phyloP scores from a whole-genome alignment of 2,113 vertebrate genomes.

The Urocolius indicus region DNA sequence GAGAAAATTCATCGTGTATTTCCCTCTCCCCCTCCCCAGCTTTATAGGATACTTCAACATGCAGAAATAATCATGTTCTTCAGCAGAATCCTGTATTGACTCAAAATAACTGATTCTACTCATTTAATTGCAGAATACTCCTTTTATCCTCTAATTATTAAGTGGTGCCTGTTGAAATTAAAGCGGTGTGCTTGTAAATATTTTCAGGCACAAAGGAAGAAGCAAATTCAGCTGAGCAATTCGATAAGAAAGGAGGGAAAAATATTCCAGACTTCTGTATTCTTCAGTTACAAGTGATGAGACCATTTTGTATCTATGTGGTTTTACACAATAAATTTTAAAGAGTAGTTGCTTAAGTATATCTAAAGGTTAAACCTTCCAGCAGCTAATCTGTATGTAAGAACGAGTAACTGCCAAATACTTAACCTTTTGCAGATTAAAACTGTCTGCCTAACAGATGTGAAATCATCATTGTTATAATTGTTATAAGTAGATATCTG shows the following conservation, averaged over 20 bases:
- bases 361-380: constrained; percentile 76
- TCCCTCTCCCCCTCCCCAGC: neutral
- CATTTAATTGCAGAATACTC: neutral
- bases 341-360: constrained; percentile 64
- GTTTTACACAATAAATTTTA: constrained; percentile 63
- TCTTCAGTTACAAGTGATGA: constrained; percentile 46
- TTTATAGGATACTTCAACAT: neutral
- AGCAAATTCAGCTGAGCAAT: constrained; percentile 43
- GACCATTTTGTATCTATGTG: constrained; percentile 68
- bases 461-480: constrained; percentile 69
- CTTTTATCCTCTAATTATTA: constrained; percentile 61
- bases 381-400: constrained; percentile 72
- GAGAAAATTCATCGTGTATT: neutral
- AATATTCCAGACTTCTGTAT: constrained; percentile 5
- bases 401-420: constrained; percentile 78
- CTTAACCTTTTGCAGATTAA: constrained; percentile 80
- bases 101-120: constrained; percentile 43
- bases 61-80: constrained; percentile 25
- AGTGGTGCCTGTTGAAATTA: constrained; percentile 9
- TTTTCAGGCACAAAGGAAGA: constrained; percentile 45
- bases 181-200: constrained; percentile 34
- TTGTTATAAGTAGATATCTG: constrained; percentile 71
- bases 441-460: constrained; percentile 76
- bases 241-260: constrained; percentile 18
- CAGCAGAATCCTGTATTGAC: constrained; percentile 5